A percentile compares a stretch with the other conserved stretches of the same genome.
Evolutionary conservation across 1,140 invertebrate genomes (phyloP).

Genomic region (Brachionus asplanchnoidis): DNA sequence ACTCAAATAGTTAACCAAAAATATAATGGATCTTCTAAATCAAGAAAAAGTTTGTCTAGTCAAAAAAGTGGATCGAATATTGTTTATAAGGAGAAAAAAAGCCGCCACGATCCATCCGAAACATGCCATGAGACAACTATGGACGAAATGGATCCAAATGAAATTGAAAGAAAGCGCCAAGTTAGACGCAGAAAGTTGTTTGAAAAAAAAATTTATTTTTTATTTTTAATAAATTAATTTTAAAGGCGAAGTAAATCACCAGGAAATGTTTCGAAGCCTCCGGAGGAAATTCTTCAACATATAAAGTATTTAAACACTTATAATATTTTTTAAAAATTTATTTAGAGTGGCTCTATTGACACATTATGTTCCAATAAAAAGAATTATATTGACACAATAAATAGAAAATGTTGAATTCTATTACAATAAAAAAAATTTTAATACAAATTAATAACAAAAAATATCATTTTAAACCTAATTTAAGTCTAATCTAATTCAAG

Average conservation of each 20-base stretch:
- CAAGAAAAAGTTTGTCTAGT: slow-evolving; percentile 14
- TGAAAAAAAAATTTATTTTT: no score
- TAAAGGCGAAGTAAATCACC: slow-evolving; percentile 39
- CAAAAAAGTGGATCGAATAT: slow-evolving; percentile 32
- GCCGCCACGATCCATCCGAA: neutral
- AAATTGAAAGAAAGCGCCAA: slow-evolving; percentile 24
- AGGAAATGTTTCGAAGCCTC: slow-evolving; percentile 28
- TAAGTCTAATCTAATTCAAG: no score
- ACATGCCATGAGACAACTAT: slow-evolving; percentile 32
- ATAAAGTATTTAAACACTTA: slow-evolving; percentile 19
- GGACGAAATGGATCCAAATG: slow-evolving; percentile 15
- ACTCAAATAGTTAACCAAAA: neutral
- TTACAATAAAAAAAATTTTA: no score
- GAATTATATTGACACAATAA: no score
- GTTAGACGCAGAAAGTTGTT: slow-evolving; percentile 31
- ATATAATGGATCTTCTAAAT: neutral
- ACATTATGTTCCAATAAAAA: no score
- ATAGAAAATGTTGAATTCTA: no score
- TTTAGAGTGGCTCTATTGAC: no score
- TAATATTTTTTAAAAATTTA: neutral
- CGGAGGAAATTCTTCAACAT: slow-evolving; percentile 39
- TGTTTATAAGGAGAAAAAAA: slow-evolving; percentile 12
- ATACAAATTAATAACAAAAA: no score
- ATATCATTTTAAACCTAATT: no score
- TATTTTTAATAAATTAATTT: neutral